Evolutionary conservation across 2,113 vertebrate species (phyloP).

Genomic region (Scortum barcoo): DNA sequence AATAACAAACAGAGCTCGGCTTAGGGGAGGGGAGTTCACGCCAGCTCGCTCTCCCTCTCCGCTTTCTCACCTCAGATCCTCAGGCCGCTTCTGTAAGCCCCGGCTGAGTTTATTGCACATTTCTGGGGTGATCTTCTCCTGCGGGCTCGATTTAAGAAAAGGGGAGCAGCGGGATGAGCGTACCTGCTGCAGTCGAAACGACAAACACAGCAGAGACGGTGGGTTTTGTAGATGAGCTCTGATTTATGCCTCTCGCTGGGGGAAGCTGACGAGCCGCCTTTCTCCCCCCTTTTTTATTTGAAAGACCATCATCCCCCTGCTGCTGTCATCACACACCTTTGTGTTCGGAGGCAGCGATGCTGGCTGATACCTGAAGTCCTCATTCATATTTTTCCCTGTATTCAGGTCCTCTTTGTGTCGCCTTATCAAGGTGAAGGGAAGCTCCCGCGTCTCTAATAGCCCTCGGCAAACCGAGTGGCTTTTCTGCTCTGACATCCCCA

Average conservation of each 20-base stretch:
- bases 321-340: conserved; percentile 29
- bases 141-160: conserved; percentile 29
- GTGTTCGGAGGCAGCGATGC: conserved; percentile 10
- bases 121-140: conserved; percentile 64
- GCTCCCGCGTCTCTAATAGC: conserved; percentile 15
- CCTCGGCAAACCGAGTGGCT: conserved; percentile 10
- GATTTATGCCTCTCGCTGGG: conserved; percentile 20
- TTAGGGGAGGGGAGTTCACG: conserved; percentile 44
- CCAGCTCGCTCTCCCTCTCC: conserved; percentile 27
- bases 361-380: conserved; percentile 16
- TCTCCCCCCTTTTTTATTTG: no score
- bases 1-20: conserved; percentile 67
- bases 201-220: conserved; percentile 16
- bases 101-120: conserved; percentile 63
- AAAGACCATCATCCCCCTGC: not conserved
- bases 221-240: conserved; percentile 15
- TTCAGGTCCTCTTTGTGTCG: conserved; percentile 21
- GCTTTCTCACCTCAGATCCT: conserved; percentile 54
- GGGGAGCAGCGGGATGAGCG: conserved; percentile 2
- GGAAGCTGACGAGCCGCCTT: conserved; percentile 12
- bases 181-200: conserved; percentile 10
- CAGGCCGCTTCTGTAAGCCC: conserved; percentile 45
- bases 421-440: conserved; percentile 21
- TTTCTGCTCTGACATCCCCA: conserved; percentile 38
- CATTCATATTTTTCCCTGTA: conserved; percentile 10